Evolutionary conservation across 1,140 invertebrate species (phyloP), one percentile per base, ranked within the genome.

Genomic region (Drosophila teissieri): DNA sequence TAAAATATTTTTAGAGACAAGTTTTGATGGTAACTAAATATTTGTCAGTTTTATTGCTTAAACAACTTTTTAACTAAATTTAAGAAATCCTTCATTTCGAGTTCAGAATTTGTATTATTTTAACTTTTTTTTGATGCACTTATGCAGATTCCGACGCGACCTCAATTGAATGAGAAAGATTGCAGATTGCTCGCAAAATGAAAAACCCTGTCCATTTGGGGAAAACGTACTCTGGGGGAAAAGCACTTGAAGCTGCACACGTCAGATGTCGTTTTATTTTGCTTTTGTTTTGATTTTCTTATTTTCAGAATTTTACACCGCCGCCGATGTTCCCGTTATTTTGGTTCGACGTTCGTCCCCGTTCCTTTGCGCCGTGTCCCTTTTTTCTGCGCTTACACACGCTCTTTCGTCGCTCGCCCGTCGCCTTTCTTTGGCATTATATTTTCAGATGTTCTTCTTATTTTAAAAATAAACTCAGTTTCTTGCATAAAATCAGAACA

Each of bases 401-500:
- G 49, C 27, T 63, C 31, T 44, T 54, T 44, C 14, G 42, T 42
- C 24, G 36, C 42, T 45, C 17, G 17, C 3, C 10, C 17, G 42
- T 19, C 42, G 42, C 42, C 42, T 45, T 45, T 19, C 17, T 11
- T 77, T 69, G 56, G 73, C 63, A 62, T 69, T 77, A 77, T 77
- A 77, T 77, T 76, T 76, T 76, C 49, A 42, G 57, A 56, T 49
- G 55, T 51, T 51, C 48, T 77, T 78, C 74, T 77, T 77, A 68
- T 62, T 77, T 56, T 78, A 78, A 76, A 73, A 63, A 63, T 63
- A 62, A 62, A 62, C 55, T 49, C 63, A 27, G 27, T 70, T 68
- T 77, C 63, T 76, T 77, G 74, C 74, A 77, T 65, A 62, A 75
- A 74, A 73, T 73, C 73, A 68, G 72, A 67, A 76, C 72, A 67